These are phyloP conservation scores for Antennarius maculatus DNA, from an alignment of 2,797 vertebrate species.

Conservation along the genomic window DNA sequence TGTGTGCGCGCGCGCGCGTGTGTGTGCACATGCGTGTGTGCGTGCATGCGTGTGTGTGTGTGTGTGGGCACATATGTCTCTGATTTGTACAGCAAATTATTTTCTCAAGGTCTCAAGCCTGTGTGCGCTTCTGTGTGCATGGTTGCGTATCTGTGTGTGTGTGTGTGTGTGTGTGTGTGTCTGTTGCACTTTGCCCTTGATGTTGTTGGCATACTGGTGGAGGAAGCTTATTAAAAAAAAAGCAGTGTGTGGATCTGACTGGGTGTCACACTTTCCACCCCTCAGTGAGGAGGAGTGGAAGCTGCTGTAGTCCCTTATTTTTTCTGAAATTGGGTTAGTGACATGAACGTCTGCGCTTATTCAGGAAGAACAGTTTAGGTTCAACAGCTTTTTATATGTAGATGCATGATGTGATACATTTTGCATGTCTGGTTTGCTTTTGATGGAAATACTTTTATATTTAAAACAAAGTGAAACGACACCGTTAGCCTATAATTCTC, in stretches of 20 bases:
- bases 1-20: not conserved
- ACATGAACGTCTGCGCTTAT: conserved; percentile 1
- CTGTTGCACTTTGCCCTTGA: conserved; percentile 45
- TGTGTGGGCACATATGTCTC: conserved; percentile 5
- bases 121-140: not conserved
- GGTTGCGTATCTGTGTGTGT: not conserved
- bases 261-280: conserved; percentile 61
- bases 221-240: conserved; percentile 65
- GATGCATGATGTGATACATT: no score
- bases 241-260: conserved; percentile 65
- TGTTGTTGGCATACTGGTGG: conserved; percentile 36
- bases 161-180: conserved; percentile 12
- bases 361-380: not conserved
- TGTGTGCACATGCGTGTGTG: no score
- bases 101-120: conserved; percentile 39
- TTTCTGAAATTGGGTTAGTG: not conserved
- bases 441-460: no score
- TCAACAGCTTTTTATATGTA: not conserved
- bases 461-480: no score
- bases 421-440: no score
- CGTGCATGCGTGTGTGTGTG: no score
- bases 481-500: no score
- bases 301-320: conserved; percentile 10
- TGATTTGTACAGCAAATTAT: conserved; percentile 26
- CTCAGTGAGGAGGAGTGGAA: not conserved